These are phyloP conservation scores for Taenioides sp. DNA, from an alignment of 2,797 vertebrate genomes.

Conservation along the genomic window DNA sequence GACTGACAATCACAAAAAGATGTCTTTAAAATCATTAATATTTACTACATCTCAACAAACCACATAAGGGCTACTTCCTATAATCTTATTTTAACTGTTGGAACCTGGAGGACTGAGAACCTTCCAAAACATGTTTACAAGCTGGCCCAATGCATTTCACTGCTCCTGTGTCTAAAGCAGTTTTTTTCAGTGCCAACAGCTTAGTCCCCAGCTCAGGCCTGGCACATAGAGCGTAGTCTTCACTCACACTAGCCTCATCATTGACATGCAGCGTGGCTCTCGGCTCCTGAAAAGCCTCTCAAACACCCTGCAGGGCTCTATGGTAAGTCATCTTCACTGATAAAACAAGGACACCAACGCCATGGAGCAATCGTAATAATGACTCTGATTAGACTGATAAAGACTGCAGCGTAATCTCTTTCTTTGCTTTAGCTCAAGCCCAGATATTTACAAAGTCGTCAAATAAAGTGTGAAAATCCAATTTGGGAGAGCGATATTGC, in stretches of 20 bases:
- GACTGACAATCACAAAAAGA: not conserved
- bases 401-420: constrained; percentile 5
- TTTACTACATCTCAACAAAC: not conserved
- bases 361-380: constrained; percentile 28
- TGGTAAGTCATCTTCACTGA: constrained; percentile 30
- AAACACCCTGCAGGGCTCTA: constrained; percentile 29
- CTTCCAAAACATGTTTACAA: not conserved
- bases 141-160: not conserved
- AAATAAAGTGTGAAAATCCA: constrained; percentile 27
- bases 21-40: not conserved
- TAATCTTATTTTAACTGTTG: not conserved
- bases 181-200: constrained; percentile 11
- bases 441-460: constrained; percentile 32
- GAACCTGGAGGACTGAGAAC: not conserved
- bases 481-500: constrained; percentile 30
- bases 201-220: not conserved
- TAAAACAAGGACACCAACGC: constrained; percentile 33
- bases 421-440: constrained; percentile 14
- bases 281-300: constrained; percentile 29
- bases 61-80: not conserved
- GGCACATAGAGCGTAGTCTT: constrained; percentile 13
- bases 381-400: constrained; percentile 36
- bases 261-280: constrained; percentile 41
- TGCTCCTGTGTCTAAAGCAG: constrained; percentile 9
- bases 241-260: constrained; percentile 19